Evolutionary conservation across 2,113 vertebrate species (phyloP).

Genomic region (Excalfactoria chinensis): DNA sequence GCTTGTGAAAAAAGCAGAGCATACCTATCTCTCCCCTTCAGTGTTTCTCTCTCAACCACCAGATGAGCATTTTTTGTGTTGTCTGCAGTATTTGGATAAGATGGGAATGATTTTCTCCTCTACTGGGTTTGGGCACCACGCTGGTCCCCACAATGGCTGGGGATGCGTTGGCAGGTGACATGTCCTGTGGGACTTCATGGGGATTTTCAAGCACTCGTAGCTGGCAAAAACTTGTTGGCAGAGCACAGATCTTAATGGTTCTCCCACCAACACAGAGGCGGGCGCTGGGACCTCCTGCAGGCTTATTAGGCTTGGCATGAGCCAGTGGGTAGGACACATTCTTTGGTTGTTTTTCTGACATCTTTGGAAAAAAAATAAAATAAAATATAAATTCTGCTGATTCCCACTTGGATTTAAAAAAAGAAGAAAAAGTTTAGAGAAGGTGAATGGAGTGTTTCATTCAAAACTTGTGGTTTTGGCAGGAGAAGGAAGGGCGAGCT

Average conservation of each 20-base stretch:
- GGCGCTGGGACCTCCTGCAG: neutral
- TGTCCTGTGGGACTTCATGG: neutral
- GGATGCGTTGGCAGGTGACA: neutral
- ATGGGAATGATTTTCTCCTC: neutral
- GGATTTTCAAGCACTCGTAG: neutral
- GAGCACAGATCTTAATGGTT: neutral
- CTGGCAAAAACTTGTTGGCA: neutral
- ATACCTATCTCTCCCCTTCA: neutral
- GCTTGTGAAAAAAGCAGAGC: neutral
- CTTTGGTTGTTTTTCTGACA: neutral
- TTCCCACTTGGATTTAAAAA: neutral
- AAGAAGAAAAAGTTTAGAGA: neutral
- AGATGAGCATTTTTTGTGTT: neutral
- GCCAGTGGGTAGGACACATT: neutral
- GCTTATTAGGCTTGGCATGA: neutral
- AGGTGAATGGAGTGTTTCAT: neutral
- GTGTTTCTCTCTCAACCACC: neutral
- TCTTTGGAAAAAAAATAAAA: neutral
- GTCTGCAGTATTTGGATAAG: neutral
- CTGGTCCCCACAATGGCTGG: neutral
- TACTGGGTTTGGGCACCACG: neutral
- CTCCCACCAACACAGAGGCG: neutral
- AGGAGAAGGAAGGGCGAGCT: neutral
- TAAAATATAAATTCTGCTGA: neutral
- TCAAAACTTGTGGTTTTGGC: neutral